phyloP scores from a whole-genome alignment of 2,113 vertebrate species.

The Phycodurus eques region DNA sequence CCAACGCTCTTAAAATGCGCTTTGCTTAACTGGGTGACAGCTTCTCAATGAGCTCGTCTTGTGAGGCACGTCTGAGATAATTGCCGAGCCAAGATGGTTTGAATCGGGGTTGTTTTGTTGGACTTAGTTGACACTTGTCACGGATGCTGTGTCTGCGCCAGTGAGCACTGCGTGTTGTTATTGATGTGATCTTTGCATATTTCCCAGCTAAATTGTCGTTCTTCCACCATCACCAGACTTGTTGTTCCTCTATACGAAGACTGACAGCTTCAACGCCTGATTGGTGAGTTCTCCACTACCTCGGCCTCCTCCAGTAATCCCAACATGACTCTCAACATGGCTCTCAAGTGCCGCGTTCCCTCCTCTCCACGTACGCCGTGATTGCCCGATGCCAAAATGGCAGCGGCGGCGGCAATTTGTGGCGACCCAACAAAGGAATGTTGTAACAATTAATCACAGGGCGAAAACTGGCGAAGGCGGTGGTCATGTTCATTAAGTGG shows the following conservation, averaged over 20 bases:
- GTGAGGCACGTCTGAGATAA: conserved; percentile 64
- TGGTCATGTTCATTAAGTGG: conserved; percentile 80
- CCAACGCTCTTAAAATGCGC: conserved; percentile 74
- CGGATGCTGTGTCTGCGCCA: background rate
- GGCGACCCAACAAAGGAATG: conserved; percentile 75
- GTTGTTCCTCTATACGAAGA: conserved; percentile 29
- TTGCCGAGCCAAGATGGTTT: conserved; percentile 31
- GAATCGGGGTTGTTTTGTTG: conserved; percentile 21
- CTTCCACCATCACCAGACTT: conserved; percentile 25
- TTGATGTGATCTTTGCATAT: conserved; percentile 35
- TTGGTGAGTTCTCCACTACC: conserved; percentile 65
- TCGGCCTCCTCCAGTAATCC: conserved; percentile 65
- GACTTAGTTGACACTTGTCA: conserved; percentile 47
- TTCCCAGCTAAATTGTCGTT: conserved; percentile 17
- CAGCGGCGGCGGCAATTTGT: conserved; percentile 70
- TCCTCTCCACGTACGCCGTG: conserved; percentile 42
- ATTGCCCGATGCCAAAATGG: conserved; percentile 71
- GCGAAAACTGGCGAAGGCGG: conserved; percentile 69
- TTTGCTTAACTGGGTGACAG: conserved; percentile 76
- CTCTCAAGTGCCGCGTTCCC: conserved; percentile 53
- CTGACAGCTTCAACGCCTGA: conserved; percentile 59
- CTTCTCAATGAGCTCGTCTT: conserved; percentile 70
- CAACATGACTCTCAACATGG: conserved; percentile 46
- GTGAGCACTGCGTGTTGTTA: conserved; percentile 23
- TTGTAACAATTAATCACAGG: conserved; percentile 79